Conservation (phyloP, 2,113 vertebrate genomes). For the Dromaius novaehollandiae region DNA sequence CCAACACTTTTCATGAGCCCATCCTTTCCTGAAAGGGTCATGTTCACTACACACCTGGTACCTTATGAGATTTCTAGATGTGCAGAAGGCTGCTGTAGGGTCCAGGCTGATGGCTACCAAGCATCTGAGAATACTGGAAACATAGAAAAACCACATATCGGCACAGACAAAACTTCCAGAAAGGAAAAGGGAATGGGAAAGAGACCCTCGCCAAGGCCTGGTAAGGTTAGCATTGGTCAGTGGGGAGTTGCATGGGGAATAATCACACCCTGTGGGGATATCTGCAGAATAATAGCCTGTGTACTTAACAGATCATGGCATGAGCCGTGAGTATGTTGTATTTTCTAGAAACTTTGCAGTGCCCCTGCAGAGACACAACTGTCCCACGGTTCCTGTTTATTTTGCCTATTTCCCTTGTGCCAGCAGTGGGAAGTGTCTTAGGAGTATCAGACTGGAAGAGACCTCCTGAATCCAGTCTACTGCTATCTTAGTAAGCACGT, state of each 20-base stretch:
- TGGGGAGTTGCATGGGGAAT: background rate
- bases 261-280: background rate
- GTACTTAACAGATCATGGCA: background rate
- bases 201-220: background rate
- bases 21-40: background rate
- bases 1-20: background rate
- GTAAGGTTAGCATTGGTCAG: accelerated
- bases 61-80: background rate
- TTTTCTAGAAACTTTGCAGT: background rate
- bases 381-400: background rate
- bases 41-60: background rate
- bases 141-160: background rate
- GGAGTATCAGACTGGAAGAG: background rate
- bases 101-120: background rate
- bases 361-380: background rate
- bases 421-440: background rate
- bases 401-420: background rate
- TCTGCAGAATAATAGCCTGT: accelerated
- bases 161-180: background rate
- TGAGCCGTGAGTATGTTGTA: background rate
- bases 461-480: background rate
- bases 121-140: background rate
- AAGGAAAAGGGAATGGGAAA: background rate
- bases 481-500: background rate
- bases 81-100: background rate